A percentile compares a stretch with the other conserved stretches of the same genome.
Conservation (phyloP, 2,888 invertebrate species). For the Salpingus planirostris region DNA sequence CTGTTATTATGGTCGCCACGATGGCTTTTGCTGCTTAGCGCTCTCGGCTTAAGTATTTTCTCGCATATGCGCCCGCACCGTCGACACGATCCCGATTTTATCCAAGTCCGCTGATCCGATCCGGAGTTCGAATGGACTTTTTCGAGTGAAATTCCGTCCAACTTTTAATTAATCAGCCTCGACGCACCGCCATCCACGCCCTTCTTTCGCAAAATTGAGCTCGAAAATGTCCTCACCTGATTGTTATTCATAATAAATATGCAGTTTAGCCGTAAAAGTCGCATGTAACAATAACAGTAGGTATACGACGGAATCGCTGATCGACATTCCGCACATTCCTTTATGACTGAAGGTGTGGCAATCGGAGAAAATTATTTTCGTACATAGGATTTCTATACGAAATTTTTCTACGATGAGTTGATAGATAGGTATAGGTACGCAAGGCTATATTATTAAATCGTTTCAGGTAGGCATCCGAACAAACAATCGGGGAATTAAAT, state of each 20-base stretch:
- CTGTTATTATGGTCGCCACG: conserved; percentile 31
- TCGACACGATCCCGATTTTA: no score
- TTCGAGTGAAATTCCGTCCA: conserved; percentile 8
- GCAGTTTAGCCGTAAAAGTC: conserved; percentile 16
- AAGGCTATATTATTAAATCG: no score
- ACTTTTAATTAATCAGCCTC: conserved; percentile 1
- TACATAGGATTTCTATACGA: not conserved
- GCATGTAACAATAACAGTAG: conserved; percentile 6
- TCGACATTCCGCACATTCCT: conserved; percentile 39
- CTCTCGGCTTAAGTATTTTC: not conserved
- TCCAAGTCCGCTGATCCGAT: no score
- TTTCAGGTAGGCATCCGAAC: not conserved
- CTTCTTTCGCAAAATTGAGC: conserved; percentile 12
- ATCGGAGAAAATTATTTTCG: conserved; percentile 7
- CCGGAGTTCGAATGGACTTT: no score
- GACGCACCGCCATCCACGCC: conserved; percentile 6
- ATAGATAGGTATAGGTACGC: no score
- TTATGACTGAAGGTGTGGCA: conserved; percentile 37
- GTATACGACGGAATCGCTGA: conserved; percentile 26
- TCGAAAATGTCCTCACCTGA: conserved; percentile 4
- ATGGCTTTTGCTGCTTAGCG: conserved; percentile 33
- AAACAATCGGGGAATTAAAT: not conserved
- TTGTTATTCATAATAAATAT: conserved; percentile 14
- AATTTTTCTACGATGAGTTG: not conserved
- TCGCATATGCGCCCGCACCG: not conserved